These are phyloP conservation scores for Recurvirostra avosetta DNA, from an alignment of 2,113 vertebrate species.

Conservation along the genomic window DNA sequence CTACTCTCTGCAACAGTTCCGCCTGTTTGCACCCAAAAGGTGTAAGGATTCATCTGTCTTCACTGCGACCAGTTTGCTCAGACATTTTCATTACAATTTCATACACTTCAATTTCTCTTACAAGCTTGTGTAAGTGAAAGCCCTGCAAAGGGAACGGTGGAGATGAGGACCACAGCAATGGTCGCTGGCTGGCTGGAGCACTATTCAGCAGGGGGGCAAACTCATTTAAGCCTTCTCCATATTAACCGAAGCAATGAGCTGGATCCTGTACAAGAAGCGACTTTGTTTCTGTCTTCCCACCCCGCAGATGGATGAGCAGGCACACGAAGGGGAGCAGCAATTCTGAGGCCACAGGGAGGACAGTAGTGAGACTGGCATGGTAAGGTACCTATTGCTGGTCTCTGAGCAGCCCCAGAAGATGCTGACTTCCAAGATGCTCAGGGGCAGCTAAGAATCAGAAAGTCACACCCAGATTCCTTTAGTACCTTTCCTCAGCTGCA, in stretches of 20 bases:
- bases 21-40: not conserved
- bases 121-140: not conserved
- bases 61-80: not conserved
- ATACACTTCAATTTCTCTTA: not conserved
- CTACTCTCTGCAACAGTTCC: not conserved
- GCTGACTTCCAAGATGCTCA: not conserved
- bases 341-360: not conserved
- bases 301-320: not conserved
- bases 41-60: constrained; percentile 18
- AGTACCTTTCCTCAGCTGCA: not conserved
- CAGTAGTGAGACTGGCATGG: not conserved
- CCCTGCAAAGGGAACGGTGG: not conserved
- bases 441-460: not conserved
- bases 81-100: constrained; percentile 28
- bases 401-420: not conserved
- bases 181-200: not conserved
- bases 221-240: not conserved
- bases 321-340: not conserved
- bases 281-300: not conserved
- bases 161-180: not conserved
- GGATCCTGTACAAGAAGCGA: not conserved
- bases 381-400: not conserved
- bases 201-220: not conserved
- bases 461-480: not conserved
- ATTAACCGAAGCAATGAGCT: not conserved